Evolutionary conservation across 2,113 vertebrate genomes (phyloP), one percentile per base, ranked within the genome.

Genomic region (Aphyosemion australe): DNA sequence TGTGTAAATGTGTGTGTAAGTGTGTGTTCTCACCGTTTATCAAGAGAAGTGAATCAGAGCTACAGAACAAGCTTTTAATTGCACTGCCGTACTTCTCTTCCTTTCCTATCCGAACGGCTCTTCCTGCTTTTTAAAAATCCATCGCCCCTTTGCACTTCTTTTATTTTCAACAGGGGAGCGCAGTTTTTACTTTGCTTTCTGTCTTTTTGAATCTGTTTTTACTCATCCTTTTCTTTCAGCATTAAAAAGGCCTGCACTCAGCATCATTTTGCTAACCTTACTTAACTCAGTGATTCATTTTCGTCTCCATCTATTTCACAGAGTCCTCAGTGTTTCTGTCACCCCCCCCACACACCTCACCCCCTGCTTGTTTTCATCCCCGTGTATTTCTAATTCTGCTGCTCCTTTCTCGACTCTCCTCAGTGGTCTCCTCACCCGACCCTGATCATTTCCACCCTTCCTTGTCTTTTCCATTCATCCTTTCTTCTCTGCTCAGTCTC

Each of bases 11-110:
- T 65, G 69, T 37, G 43, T 61, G 54, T 85, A 49, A 5, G 64
- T 67, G 42, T 57, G 37, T 12, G 32, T 5, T 7, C 9, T 37
- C 34, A 37, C 4, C 7, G 34, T 3, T 37, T 37, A 37, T 37
- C 34, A 2, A 37, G 34, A 37, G 9, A 37, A 73, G 65, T 65
- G 61, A 84, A 73, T 57, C 39, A 69, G 21, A 61, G 56, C n/a
- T 37, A 12, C 71, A 72, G 56, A 52, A 53, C 41, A 42, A 51
- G 34, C 60, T 74, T 48, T 74, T 84, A 80, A 83, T 82, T 75
- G 61, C 42, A 1, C 43, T 56, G 55, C 69, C 61, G 66, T 82
- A 52, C 72, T 46, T 59, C 32, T 72, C 32, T 41, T 50, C 16
- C 41, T 13, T 37, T 0, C 11, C 37, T 10, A 39, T 39, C 37